Evolutionary conservation across 2,797 vertebrate genomes (phyloP).

Genomic region (Pachyuromys duprasi): DNA sequence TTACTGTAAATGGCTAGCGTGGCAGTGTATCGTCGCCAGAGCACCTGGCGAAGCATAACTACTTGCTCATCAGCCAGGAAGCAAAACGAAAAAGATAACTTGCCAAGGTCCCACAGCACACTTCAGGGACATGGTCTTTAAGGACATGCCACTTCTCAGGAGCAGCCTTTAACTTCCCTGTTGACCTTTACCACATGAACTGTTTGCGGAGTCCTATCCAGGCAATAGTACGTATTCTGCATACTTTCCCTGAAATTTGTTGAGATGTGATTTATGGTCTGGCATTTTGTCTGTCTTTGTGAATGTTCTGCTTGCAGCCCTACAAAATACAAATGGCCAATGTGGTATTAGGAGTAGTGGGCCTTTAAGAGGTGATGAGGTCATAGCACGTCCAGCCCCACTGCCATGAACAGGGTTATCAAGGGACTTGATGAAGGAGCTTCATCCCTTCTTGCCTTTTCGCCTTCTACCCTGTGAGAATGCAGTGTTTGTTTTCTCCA

Average conservation of each 20-base stretch:
- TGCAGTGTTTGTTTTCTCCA: background rate
- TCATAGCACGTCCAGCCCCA: background rate
- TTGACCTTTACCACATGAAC: background rate
- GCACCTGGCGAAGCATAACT: background rate
- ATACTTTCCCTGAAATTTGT: background rate
- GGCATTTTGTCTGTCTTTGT: background rate
- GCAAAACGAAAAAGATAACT: background rate
- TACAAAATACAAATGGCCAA: background rate
- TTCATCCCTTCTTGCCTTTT: too few species aligned
- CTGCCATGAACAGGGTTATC: background rate
- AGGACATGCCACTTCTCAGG: too few species aligned
- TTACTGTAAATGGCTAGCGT: background rate
- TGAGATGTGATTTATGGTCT: background rate
- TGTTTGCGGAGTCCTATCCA: background rate
- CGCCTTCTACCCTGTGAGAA: too few species aligned
- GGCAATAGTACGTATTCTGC: background rate
- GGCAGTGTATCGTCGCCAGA: too few species aligned
- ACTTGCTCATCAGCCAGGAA: background rate
- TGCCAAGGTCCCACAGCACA: background rate
- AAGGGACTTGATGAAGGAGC: background rate
- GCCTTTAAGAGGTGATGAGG: background rate
- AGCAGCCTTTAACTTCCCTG: background rate
- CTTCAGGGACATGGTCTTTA: background rate
- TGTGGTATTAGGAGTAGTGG: too few species aligned
- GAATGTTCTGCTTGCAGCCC: background rate